Conservation (phyloP, 1,140 invertebrate species). For the Leptestheria dahalacensis region DNA sequence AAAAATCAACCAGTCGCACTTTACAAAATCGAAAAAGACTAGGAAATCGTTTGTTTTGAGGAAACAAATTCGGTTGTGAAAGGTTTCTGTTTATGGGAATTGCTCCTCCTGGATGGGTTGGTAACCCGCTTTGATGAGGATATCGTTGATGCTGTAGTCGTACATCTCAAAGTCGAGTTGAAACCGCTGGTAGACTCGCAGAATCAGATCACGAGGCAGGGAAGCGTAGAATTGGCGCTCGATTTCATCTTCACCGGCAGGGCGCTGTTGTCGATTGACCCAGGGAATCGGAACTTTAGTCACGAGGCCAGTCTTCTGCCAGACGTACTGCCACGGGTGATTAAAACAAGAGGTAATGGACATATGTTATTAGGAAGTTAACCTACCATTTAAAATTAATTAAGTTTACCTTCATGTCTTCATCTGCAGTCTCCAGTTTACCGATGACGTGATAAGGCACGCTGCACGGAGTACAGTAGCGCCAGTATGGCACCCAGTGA, state of each 20-base stretch:
- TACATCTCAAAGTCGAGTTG: constrained; percentile 24
- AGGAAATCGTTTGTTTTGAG: neutral
- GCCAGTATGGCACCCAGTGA: constrained; percentile 26
- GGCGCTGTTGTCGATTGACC: constrained; percentile 5
- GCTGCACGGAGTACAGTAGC: constrained; percentile 24
- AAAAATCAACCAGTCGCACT: neutral
- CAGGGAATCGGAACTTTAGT: constrained; percentile 11
- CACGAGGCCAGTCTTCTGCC: constrained; percentile 13
- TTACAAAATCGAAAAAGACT: too few species aligned
- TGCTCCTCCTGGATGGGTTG: neutral
- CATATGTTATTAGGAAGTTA: too few species aligned
- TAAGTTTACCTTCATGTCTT: constrained; percentile 22
- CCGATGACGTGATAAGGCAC: constrained; percentile 27
- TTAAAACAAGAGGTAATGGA: neutral
- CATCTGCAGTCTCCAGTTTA: constrained; percentile 24
- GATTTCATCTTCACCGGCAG: neutral
- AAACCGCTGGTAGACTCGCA: constrained; percentile 21
- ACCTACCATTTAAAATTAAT: neutral
- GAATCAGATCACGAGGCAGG: constrained; percentile 19
- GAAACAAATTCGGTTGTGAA: too few species aligned
- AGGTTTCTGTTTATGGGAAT: too few species aligned
- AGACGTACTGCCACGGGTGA: constrained; percentile 11
- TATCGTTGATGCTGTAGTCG: constrained; percentile 22
- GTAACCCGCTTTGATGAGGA: constrained; percentile 16
- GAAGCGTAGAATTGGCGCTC: constrained; percentile 9